Base-by-base conservation (phyloP, 2,113 vertebrate species). In the Malaclemys terrapin region DNA sequence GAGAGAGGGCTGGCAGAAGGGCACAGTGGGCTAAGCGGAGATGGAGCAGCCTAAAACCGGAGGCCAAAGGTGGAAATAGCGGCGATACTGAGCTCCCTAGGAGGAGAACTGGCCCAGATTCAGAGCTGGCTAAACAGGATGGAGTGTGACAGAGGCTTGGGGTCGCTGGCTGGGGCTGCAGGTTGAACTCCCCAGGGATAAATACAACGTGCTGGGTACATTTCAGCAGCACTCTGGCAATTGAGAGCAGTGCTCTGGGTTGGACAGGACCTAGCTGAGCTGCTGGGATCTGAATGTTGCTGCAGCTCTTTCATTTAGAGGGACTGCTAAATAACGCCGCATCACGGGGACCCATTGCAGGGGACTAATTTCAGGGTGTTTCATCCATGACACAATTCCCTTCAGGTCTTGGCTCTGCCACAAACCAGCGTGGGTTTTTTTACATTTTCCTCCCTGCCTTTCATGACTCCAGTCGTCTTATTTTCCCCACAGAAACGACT, bases 401-500 rank as follows among this genome's bases (percentile, higher is more conserved):
- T 89, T 53, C 59, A 10, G 9, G 11, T 62, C 22, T n/a, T 12
- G 20, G 16, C 53, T 75, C n/a, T 47, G 29, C 31, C 16, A 13
- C 10, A 14, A 47, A 19, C 19, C 17, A 45, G 65, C 17, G 1
- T 93, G 85, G 80, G 22, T n/a, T 69, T 88, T 31, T 2, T 53
- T 5, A 62, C 88, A n/a, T 80, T 52, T 65, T 16, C 10, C 13
- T 20, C 4, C 2, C 29, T 54, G 78, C 52, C 80, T 27, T 57
- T 82, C n/a, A 16, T 65, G 69, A 12, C 93, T 95, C 86, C 95
- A 85, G 78, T 75, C 80, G 24, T 50, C n/a, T 95, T 81, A 69
- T 82, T 80, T 97, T 94, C 93, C 94, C 84, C 93, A 65, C 93
- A 98, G 98, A 96, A 94, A 92, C 95, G 53, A 90, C 94, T 29